Base-by-base conservation (phyloP, 2,113 vertebrate species). In the Micromys minutus region DNA sequence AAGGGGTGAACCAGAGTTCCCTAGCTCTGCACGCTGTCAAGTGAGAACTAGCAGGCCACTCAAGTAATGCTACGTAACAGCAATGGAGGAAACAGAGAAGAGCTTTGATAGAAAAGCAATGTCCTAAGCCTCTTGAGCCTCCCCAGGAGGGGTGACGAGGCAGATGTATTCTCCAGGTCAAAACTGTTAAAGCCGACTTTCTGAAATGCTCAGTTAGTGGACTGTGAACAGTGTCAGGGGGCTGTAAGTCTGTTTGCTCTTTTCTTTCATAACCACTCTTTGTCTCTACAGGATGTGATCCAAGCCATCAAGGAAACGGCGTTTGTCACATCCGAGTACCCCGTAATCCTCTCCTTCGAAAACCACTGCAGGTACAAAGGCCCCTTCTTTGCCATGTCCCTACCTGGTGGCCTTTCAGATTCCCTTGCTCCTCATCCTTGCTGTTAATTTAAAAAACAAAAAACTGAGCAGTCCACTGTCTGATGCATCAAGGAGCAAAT, bases 281-380 rank as follows among this genome's bases (percentile, higher is more conserved):
- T 97, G 4, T 69, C 76, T 98, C 98, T 97, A 84, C 98, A 99
- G 99, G 99, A 99, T 96, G 99, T 99, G 45, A 99, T 99, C 98
- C 99, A 99, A 98, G 99, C 99, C 96, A 99, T 99, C 98, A 99
- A 98, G 97, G 99, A 99, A 95, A 99, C 99, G 0, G 99, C 99
- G 0, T 99, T 99, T 97, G 99, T 99, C 92, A 99, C 99, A 3
- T 99, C 99, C 5, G 99, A 99, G 2, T 99, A 99, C 94, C 99
- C 99, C 52, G 99, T 99, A 86, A 99, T 99, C 97, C 98, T 99
- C 97, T 99, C 99, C 26, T 99, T 99, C 98, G 99, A 99, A 98
- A 99, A 99, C 98, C 99, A 99, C 95, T 99, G 99, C 99, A 99
- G 99, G 99, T 99, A 98, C 65, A 89, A 79, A 21, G 47, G 83